These are phyloP conservation scores for Campopleginae sp. DNA, from an alignment of 2,888 invertebrate species.

Conservation along the genomic window DNA sequence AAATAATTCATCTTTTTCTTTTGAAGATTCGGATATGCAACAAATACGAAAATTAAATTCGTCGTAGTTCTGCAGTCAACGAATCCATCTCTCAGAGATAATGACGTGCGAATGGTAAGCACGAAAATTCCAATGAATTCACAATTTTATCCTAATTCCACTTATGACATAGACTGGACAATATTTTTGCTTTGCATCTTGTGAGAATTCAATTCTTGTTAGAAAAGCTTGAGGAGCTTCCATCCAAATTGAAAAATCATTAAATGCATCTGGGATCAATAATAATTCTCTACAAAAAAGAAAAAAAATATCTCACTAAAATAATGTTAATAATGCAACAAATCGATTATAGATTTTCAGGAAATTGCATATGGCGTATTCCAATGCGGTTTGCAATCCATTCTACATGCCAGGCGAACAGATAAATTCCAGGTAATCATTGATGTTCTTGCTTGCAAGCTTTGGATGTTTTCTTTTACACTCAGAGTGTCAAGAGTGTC, in stretches of 20 bases:
- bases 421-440: conserved; percentile 92
- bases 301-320: background rate
- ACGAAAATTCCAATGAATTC: background rate
- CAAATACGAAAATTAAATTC: conserved; percentile 98
- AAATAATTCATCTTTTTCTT: conserved; percentile 23
- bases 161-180: too few relatives aligned
- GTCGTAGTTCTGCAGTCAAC: conserved; percentile 96
- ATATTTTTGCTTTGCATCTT: background rate
- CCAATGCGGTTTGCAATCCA: conserved; percentile 98
- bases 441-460: background rate
- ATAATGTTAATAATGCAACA: conserved; percentile 8
- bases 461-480: background rate
- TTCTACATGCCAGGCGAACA: conserved; percentile 97
- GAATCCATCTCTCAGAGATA: conserved; percentile 94
- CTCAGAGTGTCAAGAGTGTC: background rate
- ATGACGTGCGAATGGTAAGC: conserved; percentile 94
- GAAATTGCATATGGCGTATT: conserved; percentile 95
- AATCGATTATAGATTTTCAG: conserved; percentile 89
- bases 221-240: too few relatives aligned
- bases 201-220: too few relatives aligned
- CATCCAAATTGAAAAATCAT: background rate
- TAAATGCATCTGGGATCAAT: background rate
- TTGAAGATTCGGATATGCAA: conserved; percentile 96
- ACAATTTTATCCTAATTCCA: background rate
- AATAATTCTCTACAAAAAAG: background rate